Base-by-base conservation (phyloP, 2,888 invertebrate species). In the Diplazon laetatorius region DNA sequence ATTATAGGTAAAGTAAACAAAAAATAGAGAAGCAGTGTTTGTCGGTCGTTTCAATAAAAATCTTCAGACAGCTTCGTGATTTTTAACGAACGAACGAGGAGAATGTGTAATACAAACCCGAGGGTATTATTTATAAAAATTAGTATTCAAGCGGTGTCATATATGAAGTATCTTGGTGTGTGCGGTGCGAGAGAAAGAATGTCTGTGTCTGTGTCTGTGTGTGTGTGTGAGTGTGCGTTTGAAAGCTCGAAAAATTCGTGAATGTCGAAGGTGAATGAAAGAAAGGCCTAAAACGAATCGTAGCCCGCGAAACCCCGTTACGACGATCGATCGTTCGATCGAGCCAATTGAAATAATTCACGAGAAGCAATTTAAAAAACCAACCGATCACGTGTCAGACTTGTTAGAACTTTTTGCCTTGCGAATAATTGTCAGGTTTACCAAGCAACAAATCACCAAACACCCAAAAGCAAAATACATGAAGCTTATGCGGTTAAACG, bases 211-310 rank as follows among this genome's bases (percentile, higher is more conserved):
- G 66, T 30, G 39, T 37, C 22, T 35, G 44, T 5, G 48, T 9
- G 12, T 22, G 48, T n/a, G 55, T 46, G 59, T 44, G 55, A 25
- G 35, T 48, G 39, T 63, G 42, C 48, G 46, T 20, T 57, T 59
- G 39, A 37, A 18, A 42, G 39, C 37, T 14, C 55, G 10, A 46
- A 65, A 48, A 57, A 44, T 70, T 42, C 39, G 50, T 52, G 65
- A 74, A 52, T 62, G 18, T n/a, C 12, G 57, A n/a, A n/a, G n/a
- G n/a, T n/a, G n/a, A n/a, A n/a, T n/a, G 42, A 35, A 52, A 68
- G 37, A 55, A 62, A 71, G 59, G 60, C 70, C 80, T 73, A 73
- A 80, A 76, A 63, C 30, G 25, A 71, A 65, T 65, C 68, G 44
- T 50, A 75, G 57, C 12, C 30, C 30, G 73, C 46, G 71, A 62